These are phyloP conservation scores for Chymomyza fuscimana DNA, from an alignment of 2,888 invertebrate genomes.

Conservation along the genomic window DNA sequence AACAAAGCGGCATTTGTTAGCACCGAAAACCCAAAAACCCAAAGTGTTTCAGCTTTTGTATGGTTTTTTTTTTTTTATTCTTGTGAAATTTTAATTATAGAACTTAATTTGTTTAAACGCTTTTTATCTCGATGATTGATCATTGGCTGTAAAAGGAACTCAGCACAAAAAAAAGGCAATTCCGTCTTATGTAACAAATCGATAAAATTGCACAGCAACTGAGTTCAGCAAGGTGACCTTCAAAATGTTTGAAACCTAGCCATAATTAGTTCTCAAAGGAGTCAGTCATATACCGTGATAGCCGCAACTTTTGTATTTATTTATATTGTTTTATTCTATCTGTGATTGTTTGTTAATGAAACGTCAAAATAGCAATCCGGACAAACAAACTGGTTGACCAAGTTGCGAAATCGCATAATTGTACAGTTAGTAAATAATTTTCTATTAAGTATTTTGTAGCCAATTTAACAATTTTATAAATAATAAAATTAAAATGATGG, in stretches of 20 bases:
- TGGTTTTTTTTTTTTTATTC: conserved; percentile 39
- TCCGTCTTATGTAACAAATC: conserved; percentile 70
- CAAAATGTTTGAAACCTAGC: conserved; percentile 25
- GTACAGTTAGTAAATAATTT: neutral
- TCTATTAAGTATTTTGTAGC: too few species aligned
- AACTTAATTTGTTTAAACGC: conserved; percentile 64
- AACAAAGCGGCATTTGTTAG: conserved; percentile 31
- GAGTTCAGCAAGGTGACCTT: conserved; percentile 54
- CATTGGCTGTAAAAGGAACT: conserved; percentile 53
- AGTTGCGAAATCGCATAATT: conserved; percentile 16
- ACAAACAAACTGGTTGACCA: conserved; percentile 60
- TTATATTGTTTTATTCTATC: conserved; percentile 47
- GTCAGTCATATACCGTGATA: neutral
- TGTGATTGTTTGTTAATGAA: conserved; percentile 61
- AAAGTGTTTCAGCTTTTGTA: conserved; percentile 15
- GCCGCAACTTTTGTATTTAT: neutral
- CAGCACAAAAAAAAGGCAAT: conserved; percentile 41
- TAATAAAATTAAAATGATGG: too few species aligned
- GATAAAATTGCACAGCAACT: conserved; percentile 65
- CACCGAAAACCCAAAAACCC: conserved; percentile 28
- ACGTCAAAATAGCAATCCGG: conserved; percentile 53
- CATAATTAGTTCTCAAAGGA: conserved; percentile 52
- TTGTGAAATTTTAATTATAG: conserved; percentile 65
- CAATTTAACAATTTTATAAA: too few species aligned
- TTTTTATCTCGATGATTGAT: conserved; percentile 68